Conservation (phyloP, 2,888 invertebrate genomes). For the Enchytraeus crypticus region DNA sequence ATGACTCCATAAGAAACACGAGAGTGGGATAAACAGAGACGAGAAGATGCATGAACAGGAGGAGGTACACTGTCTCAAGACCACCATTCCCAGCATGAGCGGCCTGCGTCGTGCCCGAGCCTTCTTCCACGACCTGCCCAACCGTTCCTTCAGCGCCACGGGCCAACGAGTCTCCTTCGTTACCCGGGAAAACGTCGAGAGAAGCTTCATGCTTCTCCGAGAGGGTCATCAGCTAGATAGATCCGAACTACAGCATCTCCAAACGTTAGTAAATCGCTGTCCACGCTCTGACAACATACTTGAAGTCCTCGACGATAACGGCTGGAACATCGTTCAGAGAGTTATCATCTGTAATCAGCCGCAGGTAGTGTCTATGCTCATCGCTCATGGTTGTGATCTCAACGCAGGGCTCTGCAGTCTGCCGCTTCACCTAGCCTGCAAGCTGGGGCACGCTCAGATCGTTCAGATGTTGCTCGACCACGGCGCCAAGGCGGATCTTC, state of each 20-base stretch:
- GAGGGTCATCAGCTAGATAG: slow-evolving; percentile 19
- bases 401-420: slow-evolving; percentile 66
- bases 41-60: slow-evolving; percentile 7
- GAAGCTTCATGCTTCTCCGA: slow-evolving; percentile 16
- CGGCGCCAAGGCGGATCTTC: slow-evolving; percentile 62
- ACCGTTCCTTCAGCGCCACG: slow-evolving; percentile 15
- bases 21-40: neutral
- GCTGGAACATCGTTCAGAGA: slow-evolving; percentile 63
- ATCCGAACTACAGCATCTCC: slow-evolving; percentile 23
- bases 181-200: slow-evolving; percentile 23
- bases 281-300: slow-evolving; percentile 25
- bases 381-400: slow-evolving; percentile 55
- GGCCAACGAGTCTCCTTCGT: slow-evolving; percentile 21
- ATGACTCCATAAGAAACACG: too few relatives aligned
- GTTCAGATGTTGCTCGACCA: slow-evolving; percentile 62
- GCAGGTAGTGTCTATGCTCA: slow-evolving; percentile 31
- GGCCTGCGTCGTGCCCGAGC: slow-evolving; percentile 21
- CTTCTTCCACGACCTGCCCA: slow-evolving; percentile 24
- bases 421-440: slow-evolving; percentile 66
- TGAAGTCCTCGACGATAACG: slow-evolving; percentile 48
- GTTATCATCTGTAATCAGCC: slow-evolving; percentile 61
- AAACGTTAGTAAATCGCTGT: slow-evolving; percentile 24
- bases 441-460: slow-evolving; percentile 62
- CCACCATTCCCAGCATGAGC: slow-evolving; percentile 18
- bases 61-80: slow-evolving; percentile 13